Conservation (phyloP, 1,140 invertebrate species). For the Lepidurus apus region DNA sequence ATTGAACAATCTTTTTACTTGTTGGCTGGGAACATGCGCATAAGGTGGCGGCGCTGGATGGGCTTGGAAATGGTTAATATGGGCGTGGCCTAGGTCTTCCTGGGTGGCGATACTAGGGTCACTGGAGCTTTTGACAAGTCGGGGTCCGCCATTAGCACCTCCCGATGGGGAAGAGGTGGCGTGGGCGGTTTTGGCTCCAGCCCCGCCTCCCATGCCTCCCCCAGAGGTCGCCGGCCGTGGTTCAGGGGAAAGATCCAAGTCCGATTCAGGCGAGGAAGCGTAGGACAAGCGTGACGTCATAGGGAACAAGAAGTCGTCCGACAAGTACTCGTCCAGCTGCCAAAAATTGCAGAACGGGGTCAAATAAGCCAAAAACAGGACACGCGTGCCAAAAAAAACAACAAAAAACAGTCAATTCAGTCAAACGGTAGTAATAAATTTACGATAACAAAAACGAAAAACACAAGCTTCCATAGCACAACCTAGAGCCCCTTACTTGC, state of each 20-base stretch:
- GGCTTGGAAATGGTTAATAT: constrained; percentile 48
- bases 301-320: constrained; percentile 56
- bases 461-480: too few relatives aligned
- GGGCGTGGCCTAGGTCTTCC: constrained; percentile 47
- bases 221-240: constrained; percentile 28
- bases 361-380: background rate
- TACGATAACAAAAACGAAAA: background rate
- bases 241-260: constrained; percentile 73
- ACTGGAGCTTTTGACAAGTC: constrained; percentile 73
- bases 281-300: constrained; percentile 94
- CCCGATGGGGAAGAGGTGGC: constrained; percentile 45
- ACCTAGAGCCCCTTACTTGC: too few relatives aligned
- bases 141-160: constrained; percentile 38
- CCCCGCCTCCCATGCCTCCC: constrained; percentile 45
- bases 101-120: constrained; percentile 77
- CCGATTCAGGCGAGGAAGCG: constrained; percentile 90
- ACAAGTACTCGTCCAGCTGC: constrained; percentile 35
- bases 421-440: background rate
- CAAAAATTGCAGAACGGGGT: background rate
- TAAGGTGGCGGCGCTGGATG: constrained; percentile 50
- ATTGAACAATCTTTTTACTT: background rate
- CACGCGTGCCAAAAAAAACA: too few relatives aligned
- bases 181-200: constrained; percentile 45
- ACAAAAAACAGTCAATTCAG: background rate
- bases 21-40: background rate